Evolutionary conservation across 2,113 vertebrate genomes (phyloP).

Genomic region (Aldabrachelys gigantea): DNA sequence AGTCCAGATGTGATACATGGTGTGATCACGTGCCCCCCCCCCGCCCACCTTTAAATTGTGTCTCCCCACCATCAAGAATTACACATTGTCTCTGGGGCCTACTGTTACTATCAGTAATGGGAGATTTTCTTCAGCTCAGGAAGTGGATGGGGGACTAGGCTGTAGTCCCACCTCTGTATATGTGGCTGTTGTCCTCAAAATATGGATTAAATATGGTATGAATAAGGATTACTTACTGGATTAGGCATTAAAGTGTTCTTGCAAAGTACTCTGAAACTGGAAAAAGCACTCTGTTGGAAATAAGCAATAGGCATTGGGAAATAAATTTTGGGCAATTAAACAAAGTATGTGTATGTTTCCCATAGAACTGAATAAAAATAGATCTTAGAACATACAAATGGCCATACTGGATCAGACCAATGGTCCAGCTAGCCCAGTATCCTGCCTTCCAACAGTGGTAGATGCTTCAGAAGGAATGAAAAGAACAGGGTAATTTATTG

Average conservation of each 20-base stretch:
- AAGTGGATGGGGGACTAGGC: not conserved
- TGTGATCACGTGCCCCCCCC: too few relatives aligned
- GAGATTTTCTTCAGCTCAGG: not conserved
- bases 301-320: constrained; percentile 67
- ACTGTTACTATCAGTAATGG: not conserved
- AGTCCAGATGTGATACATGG: too few relatives aligned
- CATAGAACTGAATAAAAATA: constrained; percentile 82
- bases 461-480: too few relatives aligned
- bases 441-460: too few relatives aligned
- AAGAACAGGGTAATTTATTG: too few relatives aligned
- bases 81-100: not conserved
- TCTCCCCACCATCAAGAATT: too few relatives aligned
- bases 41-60: too few relatives aligned
- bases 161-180: not conserved
- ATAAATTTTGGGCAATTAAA: constrained; percentile 70
- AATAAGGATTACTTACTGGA: not conserved
- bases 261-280: constrained; percentile 45
- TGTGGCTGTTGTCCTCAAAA: not conserved
- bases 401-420: too few relatives aligned
- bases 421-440: too few relatives aligned
- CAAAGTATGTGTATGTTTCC: constrained; percentile 76
- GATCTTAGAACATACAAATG: constrained; percentile 13
- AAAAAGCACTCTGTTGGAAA: constrained; percentile 65
- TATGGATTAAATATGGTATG: not conserved
- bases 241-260: constrained; percentile 7